These are phyloP conservation scores for Dusona sp. DNA, from an alignment of 2,888 invertebrate genomes.

Conservation along the genomic window DNA sequence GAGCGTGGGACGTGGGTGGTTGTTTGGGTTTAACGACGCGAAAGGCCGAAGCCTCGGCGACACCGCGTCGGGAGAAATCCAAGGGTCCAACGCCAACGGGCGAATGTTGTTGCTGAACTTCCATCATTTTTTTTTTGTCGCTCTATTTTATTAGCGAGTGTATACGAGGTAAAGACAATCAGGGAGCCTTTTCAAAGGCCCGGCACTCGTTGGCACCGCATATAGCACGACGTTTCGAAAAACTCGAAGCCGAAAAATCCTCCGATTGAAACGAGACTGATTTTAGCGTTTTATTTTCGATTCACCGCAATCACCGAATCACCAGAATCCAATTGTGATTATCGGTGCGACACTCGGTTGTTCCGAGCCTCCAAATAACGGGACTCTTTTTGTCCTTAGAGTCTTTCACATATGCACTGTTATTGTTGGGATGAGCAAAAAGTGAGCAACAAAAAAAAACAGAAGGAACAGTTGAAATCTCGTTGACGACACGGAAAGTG, in stretches of 20 bases:
- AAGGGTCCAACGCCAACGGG: slow-evolving; percentile 83
- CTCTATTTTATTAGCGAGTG: background rate
- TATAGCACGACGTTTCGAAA: background rate
- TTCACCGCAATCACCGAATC: slow-evolving; percentile 11
- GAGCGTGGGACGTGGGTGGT: slow-evolving; percentile 74
- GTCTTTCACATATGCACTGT: background rate
- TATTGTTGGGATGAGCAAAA: background rate
- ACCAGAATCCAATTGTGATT: slow-evolving; percentile 4
- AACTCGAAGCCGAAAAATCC: background rate
- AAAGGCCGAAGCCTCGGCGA: slow-evolving; percentile 83
- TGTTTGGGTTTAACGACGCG: slow-evolving; percentile 84
- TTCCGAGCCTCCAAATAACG: background rate
- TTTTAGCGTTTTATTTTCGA: background rate
- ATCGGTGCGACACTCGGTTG: background rate
- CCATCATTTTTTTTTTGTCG: slow-evolving; percentile 74
- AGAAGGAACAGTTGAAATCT: background rate
- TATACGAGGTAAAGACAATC: background rate
- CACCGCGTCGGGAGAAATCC: slow-evolving; percentile 83
- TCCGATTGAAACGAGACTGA: too few species aligned
- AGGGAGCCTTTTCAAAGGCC: slow-evolving; percentile 49
- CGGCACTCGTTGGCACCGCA: slow-evolving; percentile 50
- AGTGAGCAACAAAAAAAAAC: background rate
- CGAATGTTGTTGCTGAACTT: slow-evolving; percentile 83
- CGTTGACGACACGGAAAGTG: background rate
- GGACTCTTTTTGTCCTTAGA: background rate